Evolutionary conservation across 2,888 invertebrate genomes (phyloP).

Genomic region (Abrostola triplasia): DNA sequence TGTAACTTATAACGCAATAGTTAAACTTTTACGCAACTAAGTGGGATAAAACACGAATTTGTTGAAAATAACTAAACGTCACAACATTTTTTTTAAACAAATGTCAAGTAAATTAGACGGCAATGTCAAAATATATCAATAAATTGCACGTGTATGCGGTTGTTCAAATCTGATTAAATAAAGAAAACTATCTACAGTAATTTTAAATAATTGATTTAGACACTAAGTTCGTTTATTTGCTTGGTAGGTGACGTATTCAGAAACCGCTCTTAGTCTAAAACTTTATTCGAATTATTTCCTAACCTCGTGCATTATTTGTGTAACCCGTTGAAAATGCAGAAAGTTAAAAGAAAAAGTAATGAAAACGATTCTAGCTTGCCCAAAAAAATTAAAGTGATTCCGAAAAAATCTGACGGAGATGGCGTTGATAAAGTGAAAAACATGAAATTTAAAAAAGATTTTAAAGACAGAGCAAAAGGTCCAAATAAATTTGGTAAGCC

Average conservation of each 20-base stretch:
- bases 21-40: too few species aligned
- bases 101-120: background rate
- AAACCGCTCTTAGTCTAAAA: background rate
- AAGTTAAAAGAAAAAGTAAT: slow-evolving; percentile 76
- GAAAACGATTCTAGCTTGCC: slow-evolving; percentile 59
- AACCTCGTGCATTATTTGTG: slow-evolving; percentile 45
- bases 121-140: slow-evolving; percentile 5
- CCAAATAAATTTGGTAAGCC: slow-evolving; percentile 42
- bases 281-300: slow-evolving; percentile 19
- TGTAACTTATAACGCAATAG: too few species aligned
- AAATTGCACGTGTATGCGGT: slow-evolving; percentile 3
- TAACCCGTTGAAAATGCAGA: slow-evolving; percentile 69
- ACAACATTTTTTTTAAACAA: background rate
- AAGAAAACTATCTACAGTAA: background rate
- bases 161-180: background rate
- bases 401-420: slow-evolving; percentile 37
- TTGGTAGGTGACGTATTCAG: background rate
- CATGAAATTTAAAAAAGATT: slow-evolving; percentile 43
- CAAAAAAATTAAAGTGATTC: slow-evolving; percentile 75
- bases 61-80: too few species aligned
- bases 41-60: too few species aligned
- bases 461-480: slow-evolving; percentile 34
- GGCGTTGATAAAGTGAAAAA: slow-evolving; percentile 35
- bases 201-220: background rate
- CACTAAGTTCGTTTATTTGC: background rate